phyloP scores from a whole-genome alignment of 1,140 invertebrate genomes.

The Triops cancriformis region DNA sequence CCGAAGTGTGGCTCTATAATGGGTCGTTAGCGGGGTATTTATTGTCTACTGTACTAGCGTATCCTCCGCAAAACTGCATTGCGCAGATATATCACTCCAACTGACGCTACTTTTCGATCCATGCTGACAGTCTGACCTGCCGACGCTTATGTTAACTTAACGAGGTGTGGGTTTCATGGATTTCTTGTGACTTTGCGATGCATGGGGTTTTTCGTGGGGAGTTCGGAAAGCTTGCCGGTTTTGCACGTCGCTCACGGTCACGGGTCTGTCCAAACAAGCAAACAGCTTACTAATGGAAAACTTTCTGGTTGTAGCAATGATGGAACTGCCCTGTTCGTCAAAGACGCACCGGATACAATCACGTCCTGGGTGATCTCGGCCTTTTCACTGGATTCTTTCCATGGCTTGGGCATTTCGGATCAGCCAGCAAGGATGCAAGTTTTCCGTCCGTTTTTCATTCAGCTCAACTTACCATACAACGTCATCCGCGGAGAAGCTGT shows the following conservation, averaged over 20 bases:
- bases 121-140: no score
- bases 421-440: constrained; percentile 65
- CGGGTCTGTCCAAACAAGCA: not conserved
- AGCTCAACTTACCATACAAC: constrained; percentile 76
- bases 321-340: constrained; percentile 44
- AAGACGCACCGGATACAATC: constrained; percentile 72
- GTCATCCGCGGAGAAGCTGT: constrained; percentile 85
- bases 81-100: no score
- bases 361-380: constrained; percentile 88
- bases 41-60: not conserved
- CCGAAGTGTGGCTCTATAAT: constrained; percentile 57
- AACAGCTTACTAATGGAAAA: not conserved
- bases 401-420: constrained; percentile 62
- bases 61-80: not conserved
- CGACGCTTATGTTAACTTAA: no score
- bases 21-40: constrained; percentile 47
- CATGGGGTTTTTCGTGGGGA: no score
- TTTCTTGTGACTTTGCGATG: no score
- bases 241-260: not conserved
- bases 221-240: not conserved
- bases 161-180: no score
- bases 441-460: constrained; percentile 80
- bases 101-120: no score
- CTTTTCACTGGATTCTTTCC: constrained; percentile 75
- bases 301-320: constrained; percentile 39